Conservation (phyloP, 2,797 vertebrate genomes). For the Limnodromus scolopaceus region DNA sequence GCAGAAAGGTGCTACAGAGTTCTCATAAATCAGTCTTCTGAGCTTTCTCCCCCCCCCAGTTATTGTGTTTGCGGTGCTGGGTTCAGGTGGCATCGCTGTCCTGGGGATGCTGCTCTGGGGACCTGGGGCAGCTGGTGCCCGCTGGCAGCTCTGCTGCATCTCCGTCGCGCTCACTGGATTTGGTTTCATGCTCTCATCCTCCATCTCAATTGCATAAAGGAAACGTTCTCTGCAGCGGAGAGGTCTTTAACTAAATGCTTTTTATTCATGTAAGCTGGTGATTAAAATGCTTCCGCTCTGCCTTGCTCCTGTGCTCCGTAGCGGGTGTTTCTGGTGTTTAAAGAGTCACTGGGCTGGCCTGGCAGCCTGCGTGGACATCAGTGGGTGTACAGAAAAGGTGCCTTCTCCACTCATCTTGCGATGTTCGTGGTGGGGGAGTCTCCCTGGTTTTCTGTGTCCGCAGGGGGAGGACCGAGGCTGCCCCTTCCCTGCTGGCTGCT, state of each 20-base stretch:
- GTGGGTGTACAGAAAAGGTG: neutral
- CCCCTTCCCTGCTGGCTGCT: neutral
- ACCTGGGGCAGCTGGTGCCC: fast-evolving
- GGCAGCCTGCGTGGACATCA: neutral
- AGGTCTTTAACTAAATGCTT: neutral
- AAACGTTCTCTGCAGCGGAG: neutral
- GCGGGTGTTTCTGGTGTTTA: fast-evolving
- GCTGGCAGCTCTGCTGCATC: neutral
- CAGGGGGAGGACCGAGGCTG: fast-evolving
- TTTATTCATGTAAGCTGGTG: neutral
- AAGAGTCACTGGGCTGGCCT: neutral
- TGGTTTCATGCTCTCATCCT: neutral
- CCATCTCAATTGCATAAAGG: neutral
- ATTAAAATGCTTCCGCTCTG: neutral
- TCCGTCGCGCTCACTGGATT: fast-evolving
- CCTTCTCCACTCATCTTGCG: fast-evolving
- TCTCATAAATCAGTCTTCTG: fast-evolving
- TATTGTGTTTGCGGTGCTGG: fast-evolving
- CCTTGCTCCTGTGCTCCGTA: fast-evolving
- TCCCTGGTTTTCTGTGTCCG: fast-evolving
- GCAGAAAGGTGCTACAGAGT: no score
- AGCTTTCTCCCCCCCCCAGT: fast-evolving
- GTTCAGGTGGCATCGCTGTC: fast-evolving
- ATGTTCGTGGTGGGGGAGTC: fast-evolving
- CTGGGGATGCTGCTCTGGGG: neutral